Base-by-base conservation (phyloP, 2,797 vertebrate species). In the Scarus forsteni region DNA sequence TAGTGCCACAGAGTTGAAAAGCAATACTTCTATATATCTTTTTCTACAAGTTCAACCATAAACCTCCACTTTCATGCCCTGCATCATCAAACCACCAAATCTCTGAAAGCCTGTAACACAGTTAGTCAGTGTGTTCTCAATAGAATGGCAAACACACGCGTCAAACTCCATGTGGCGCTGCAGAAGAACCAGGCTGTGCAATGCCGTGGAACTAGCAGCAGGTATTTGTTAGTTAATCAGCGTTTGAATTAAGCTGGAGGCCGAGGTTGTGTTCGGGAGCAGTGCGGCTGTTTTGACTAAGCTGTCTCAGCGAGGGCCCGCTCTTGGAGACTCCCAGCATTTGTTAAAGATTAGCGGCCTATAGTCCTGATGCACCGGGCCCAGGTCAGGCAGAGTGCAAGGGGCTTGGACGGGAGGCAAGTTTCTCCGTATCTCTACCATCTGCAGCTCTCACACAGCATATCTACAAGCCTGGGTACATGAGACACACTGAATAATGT, bases 161-260 rank as follows among this genome's bases (percentile, higher is more conserved):
- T 91, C 86, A 89, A 86, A 83, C 54, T 80, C 73, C 56, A 86
- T 81, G 85, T 55, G 83, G 86, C 34, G 1, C 62, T 42, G 73
- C 70, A 10, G 65, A 71, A 60, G 49, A 55, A 60, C 60, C 27
- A 16, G 78, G 14, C 85, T 81, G 82, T 75, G 80, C 86, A 85
- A 90, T 79, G 70, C 85, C 38, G 59, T 5, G 59, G 86, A 89
- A 85, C 90, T 89, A 75, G 89, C 94, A 95, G 93, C 90, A 94
- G 93, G 92, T 93, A 93, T 90, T 87, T 88, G 94, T 94, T 94
- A 93, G 91, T 92, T 89, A 92, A 91, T 90, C 92, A 86, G 83
- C 73, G 72, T 91, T 87, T 84, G 85, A 92, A 90, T 92, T 83
- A 88, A 83, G 74, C 79, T 52, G 61, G 74, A 65, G 84, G 84